phyloP scores from a whole-genome alignment of 2,888 invertebrate species.

The Chorisops tibialis region DNA sequence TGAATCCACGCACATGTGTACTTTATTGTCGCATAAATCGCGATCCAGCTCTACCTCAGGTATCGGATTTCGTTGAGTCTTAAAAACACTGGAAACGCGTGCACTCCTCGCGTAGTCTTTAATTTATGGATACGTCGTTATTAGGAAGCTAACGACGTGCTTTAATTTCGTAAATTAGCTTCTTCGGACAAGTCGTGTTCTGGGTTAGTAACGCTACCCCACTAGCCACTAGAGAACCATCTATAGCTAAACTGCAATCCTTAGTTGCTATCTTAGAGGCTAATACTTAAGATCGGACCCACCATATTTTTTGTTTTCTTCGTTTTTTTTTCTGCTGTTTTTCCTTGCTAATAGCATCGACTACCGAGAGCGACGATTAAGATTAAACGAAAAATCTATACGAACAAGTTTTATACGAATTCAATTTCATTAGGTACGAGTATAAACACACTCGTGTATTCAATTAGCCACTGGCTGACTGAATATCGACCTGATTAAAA shows the following conservation, averaged over 20 bases:
- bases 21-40: too few relatives aligned
- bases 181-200: constrained; percentile 1
- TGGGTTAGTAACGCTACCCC: background rate
- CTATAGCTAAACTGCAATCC: too few relatives aligned
- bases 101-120: too few relatives aligned
- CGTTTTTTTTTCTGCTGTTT: too few relatives aligned
- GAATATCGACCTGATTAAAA: constrained; percentile 19
- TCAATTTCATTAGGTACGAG: constrained; percentile 10
- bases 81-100: background rate
- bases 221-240: too few relatives aligned
- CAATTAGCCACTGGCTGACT: constrained; percentile 18
- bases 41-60: too few relatives aligned
- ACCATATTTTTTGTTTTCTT: too few relatives aligned
- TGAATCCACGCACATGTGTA: too few relatives aligned
- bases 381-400: constrained; percentile 23
- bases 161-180: constrained; percentile 22
- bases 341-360: constrained; percentile 17
- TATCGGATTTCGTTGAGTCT: background rate
- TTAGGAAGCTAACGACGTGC: constrained; percentile 16
- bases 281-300: too few relatives aligned
- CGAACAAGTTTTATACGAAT: constrained; percentile 9
- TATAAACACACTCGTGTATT: constrained; percentile 14
- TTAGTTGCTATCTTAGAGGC: too few relatives aligned
- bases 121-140: background rate
- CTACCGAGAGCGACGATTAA: constrained; percentile 22